Conservation (phyloP, 2,888 invertebrate species). For the Pomacea canaliculata region DNA sequence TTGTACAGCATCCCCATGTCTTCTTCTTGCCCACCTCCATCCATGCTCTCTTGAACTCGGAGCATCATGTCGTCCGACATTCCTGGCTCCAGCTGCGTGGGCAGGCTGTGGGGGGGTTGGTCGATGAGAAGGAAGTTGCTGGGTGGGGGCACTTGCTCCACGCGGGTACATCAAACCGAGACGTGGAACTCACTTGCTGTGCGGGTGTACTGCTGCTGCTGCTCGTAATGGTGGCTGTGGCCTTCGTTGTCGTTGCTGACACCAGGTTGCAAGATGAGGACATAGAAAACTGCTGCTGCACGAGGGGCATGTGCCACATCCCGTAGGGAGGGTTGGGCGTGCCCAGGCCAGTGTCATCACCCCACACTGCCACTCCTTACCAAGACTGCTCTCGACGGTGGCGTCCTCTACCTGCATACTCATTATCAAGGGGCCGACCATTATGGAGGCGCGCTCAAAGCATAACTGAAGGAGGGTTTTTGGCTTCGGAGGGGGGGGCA, state of each 20-base stretch:
- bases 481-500: not conserved
- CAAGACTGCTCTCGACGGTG: not conserved
- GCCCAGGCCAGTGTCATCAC: constrained; percentile 4
- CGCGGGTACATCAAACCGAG: not conserved
- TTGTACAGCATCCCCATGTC: not conserved
- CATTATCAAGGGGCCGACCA: constrained; percentile 24
- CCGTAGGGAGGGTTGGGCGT: constrained; percentile 7
- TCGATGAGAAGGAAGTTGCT: too few relatives aligned
- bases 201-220: not conserved
- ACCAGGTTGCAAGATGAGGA: not conserved
- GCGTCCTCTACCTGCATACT: constrained; percentile 3
- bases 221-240: not conserved
- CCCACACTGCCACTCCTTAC: constrained; percentile 2
- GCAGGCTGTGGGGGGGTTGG: too few relatives aligned
- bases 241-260: not conserved
- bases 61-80: too few relatives aligned
- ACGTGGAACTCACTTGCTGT: not conserved
- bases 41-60: too few relatives aligned
- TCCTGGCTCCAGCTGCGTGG: too few relatives aligned
- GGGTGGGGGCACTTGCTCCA: too few relatives aligned
- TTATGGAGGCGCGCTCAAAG: constrained; percentile 25
- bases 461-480: constrained; percentile 26
- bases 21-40: not conserved
- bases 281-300: constrained; percentile 1
- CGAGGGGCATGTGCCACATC: constrained; percentile 3